Conservation (phyloP, 2,888 invertebrate genomes). For the Ellobium chinense region DNA sequence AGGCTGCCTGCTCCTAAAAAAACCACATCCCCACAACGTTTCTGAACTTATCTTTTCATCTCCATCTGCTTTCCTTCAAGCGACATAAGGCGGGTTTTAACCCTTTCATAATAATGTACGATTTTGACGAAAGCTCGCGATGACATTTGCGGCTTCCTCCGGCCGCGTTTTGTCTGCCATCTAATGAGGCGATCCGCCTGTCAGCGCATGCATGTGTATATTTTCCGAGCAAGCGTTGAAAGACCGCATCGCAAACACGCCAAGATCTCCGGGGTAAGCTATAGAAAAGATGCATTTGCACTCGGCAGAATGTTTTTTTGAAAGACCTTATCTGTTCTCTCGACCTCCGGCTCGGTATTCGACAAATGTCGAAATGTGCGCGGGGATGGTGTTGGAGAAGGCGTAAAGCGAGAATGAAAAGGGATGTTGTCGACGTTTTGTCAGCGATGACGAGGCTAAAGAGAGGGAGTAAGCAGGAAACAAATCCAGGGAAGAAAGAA, state of each 20-base stretch:
- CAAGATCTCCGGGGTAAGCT: conserved; percentile 4
- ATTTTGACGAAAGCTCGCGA: conserved; percentile 25
- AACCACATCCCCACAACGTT: no score
- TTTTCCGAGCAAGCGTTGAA: not conserved
- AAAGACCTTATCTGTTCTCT: conserved; percentile 6
- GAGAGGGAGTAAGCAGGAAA: no score
- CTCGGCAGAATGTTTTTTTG: conserved; percentile 1
- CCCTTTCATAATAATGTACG: conserved; percentile 34
- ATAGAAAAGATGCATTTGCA: conserved; percentile 27
- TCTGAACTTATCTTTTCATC: not conserved
- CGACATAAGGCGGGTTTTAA: conserved; percentile 2
- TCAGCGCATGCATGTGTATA: conserved; percentile 27
- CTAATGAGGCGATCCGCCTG: conserved; percentile 34
- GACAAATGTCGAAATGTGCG: conserved; percentile 13
- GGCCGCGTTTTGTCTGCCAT: not conserved
- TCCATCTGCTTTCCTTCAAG: conserved; percentile 30
- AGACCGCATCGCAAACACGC: conserved; percentile 11
- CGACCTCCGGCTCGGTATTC: not conserved
- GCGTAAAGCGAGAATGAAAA: not conserved
- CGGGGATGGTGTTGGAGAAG: not conserved
- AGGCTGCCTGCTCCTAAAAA: no score
- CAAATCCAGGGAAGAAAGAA: no score
- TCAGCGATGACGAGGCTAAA: no score
- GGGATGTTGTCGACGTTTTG: no score
- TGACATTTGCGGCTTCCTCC: conserved; percentile 3